Evolutionary conservation across 2,888 invertebrate species (phyloP), one percentile per base, ranked within the genome.

Genomic region (Euproctis similis): DNA sequence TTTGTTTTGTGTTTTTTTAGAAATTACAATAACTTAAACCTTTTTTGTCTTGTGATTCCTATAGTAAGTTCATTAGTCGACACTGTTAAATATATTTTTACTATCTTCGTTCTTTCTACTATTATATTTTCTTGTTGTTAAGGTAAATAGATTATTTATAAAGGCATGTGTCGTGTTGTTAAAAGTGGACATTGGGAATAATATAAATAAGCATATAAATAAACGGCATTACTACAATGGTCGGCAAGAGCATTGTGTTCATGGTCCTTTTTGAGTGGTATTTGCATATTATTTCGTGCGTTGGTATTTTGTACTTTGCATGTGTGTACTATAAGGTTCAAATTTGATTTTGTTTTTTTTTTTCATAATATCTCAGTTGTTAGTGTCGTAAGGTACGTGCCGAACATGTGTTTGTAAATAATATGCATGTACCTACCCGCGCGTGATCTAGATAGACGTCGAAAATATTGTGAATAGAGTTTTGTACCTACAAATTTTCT

Each of bases 401-500:
- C n/a, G n/a, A n/a, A n/a, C n/a, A n/a, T n/a, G n/a, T n/a, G 30
- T 22, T 26, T 20, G 28, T 7, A 34, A 42, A 36, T 41, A 34
- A 40, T 37, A 28, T 35, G 17, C 24, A 28, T 36, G 40, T 17
- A 32, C 36, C n/a, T n/a, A n/a, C n/a, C 39, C 36, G 31, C 29
- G 49, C 61, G 65, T 63, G 60, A 73, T 63, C 61, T 66, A 69
- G 67, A 61, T 70, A 68, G 69, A 62, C 58, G 63, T 61, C 65
- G 56, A 69, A 62, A 45, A 50, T 48, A 53, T 60, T 59, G 63
- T 61, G 62, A 63, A 69, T 60, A 66, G 61, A 59, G 57, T 74
- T 78, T 77, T 77, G 74, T 77, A 78, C 77, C 75, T 77, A 70
- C 64, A 63, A 61, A 64, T 14, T 70, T 71, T 65, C 63, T 77